A percentile compares a stretch with the other conserved stretches of the same genome.
Evolutionary conservation across 2,888 invertebrate genomes (phyloP).

Genomic region (Epirrita christyi): DNA sequence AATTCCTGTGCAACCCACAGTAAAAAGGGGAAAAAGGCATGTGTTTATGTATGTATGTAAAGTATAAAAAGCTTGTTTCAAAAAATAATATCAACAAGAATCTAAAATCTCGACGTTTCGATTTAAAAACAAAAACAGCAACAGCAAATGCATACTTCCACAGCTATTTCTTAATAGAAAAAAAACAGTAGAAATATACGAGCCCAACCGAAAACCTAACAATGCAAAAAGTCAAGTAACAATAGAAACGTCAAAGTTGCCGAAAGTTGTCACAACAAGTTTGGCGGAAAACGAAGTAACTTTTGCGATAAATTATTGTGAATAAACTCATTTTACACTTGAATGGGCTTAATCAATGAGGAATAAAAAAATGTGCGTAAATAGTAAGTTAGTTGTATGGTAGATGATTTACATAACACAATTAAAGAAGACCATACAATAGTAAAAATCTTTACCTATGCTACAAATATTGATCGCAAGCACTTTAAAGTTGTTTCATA

Average conservation of each 20-base stretch:
- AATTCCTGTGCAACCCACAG: no score
- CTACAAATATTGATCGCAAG: no score
- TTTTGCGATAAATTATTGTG: conserved; percentile 40
- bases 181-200: background rate
- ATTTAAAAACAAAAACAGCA: background rate
- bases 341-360: conserved; percentile 51
- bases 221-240: conserved; percentile 12
- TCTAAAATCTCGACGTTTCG: background rate
- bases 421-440: no score
- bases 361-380: background rate
- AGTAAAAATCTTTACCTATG: no score
- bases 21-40: no score
- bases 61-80: no score
- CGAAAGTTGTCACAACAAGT: conserved; percentile 18
- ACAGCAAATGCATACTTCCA: no score
- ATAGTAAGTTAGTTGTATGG: no score
- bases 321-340: conserved; percentile 49
- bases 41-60: no score
- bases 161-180: background rate
- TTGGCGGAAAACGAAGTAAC: conserved; percentile 28
- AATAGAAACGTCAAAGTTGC: conserved; percentile 17
- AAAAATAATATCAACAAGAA: no score
- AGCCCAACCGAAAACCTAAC: background rate
- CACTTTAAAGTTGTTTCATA: no score
- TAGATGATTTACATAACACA: no score